These are phyloP conservation scores for Timema podura DNA, from an alignment of 2,888 invertebrate genomes.

Conservation along the genomic window DNA sequence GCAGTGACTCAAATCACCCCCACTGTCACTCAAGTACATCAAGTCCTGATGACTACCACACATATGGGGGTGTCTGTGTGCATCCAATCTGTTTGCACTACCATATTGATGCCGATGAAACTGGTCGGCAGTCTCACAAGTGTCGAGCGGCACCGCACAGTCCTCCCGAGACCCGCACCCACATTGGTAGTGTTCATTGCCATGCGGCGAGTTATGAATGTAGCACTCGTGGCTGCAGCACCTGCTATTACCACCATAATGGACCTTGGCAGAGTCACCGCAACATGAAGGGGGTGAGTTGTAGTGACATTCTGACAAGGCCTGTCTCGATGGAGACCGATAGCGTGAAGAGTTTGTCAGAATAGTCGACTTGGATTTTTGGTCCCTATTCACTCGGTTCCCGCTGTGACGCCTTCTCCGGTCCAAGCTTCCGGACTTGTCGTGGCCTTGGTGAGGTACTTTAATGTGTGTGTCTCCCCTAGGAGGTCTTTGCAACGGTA, in stretches of 20 bases:
- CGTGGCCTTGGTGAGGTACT: constrained; percentile 29
- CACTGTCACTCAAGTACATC: constrained; percentile 11
- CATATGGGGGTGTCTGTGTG: constrained; percentile 46
- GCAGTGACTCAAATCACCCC: constrained; percentile 13
- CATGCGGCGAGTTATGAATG: too few species aligned
- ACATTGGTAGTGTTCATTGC: background rate
- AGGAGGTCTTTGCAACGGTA: too few species aligned
- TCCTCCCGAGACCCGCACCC: background rate
- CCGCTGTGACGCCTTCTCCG: constrained; percentile 49
- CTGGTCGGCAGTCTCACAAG: too few species aligned
- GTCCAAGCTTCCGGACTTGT: constrained; percentile 53
- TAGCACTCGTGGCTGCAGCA: too few species aligned
- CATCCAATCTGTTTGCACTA: constrained; percentile 48
- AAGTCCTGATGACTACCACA: constrained; percentile 24
- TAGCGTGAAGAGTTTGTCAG: constrained; percentile 24
- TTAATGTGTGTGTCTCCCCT: too few species aligned
- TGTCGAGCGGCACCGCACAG: too few species aligned
- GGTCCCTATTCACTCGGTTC: constrained; percentile 55
- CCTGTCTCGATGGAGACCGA: constrained; percentile 22
- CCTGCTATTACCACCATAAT: too few species aligned
- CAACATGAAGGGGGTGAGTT: constrained; percentile 9
- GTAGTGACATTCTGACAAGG: constrained; percentile 1
- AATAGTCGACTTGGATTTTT: constrained; percentile 57
- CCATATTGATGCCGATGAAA: constrained; percentile 49
- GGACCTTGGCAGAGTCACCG: background rate